These are phyloP conservation scores for Pterostichus niger DNA, from an alignment of 2,888 invertebrate species.

Conservation along the genomic window DNA sequence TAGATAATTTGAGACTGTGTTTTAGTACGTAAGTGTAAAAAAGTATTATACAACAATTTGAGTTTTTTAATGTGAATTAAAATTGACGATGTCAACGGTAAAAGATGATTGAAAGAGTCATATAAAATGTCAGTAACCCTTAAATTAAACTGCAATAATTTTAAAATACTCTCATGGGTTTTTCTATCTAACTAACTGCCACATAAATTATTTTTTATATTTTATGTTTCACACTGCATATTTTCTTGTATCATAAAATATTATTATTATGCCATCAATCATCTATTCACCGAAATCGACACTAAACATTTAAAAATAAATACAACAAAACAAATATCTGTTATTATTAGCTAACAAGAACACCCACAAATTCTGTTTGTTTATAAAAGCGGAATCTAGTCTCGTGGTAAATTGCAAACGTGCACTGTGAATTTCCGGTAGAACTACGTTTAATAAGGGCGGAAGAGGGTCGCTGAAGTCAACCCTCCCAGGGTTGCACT, in stretches of 20 bases:
- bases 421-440: conserved; percentile 11
- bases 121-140: conserved; percentile 46
- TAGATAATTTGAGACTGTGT: no score
- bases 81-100: conserved; percentile 4
- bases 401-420: conserved; percentile 39
- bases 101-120: conserved; percentile 24
- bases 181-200: conserved; percentile 38
- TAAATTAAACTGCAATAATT: conserved; percentile 54
- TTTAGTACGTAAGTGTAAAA: no score
- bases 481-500: conserved; percentile 31
- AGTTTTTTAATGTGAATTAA: conserved; percentile 1
- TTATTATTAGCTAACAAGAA: conserved; percentile 12
- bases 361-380: conserved; percentile 15
- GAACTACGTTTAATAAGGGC: conserved; percentile 47
- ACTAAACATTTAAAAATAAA: conserved; percentile 46
- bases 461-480: conserved; percentile 45
- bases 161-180: conserved; percentile 51
- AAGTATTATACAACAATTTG: no score
- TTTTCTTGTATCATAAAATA: conserved; percentile 54
- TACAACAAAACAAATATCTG: not conserved
- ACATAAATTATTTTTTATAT: conserved; percentile 54
- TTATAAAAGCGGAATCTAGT: conserved; percentile 1
- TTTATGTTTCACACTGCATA: conserved; percentile 51
- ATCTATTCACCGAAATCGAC: conserved; percentile 50
- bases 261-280: conserved; percentile 52